Evolutionary conservation across 2,888 invertebrate species (phyloP).

Genomic region (Pollenia angustigena): DNA sequence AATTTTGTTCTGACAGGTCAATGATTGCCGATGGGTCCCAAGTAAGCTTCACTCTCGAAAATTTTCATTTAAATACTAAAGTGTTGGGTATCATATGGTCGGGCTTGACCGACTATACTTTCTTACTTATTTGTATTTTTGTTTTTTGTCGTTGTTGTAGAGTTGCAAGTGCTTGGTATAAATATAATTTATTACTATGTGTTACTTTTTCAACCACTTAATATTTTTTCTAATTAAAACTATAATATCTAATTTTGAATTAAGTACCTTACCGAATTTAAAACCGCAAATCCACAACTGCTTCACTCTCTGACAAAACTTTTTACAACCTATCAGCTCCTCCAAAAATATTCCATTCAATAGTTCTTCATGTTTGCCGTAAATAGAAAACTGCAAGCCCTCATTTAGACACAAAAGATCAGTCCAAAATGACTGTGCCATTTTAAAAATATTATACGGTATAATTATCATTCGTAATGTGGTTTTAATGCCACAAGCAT

Average conservation of each 20-base stretch:
- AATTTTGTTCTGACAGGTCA: too few species aligned
- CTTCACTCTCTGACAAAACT: constrained; percentile 17
- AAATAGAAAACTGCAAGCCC: constrained; percentile 29
- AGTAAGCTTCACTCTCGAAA: too few species aligned
- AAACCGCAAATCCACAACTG: constrained; percentile 56
- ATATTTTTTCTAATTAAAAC: too few species aligned
- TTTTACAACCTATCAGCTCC: constrained; percentile 27
- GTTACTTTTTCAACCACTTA: too few species aligned
- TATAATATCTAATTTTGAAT: neutral
- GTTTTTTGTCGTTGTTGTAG: too few species aligned
- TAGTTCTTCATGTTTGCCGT: constrained; percentile 62
- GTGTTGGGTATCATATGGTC: too few species aligned
- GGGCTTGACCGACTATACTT: too few species aligned
- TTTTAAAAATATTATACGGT: constrained; percentile 57
- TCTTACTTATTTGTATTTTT: too few species aligned
- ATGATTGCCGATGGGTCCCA: too few species aligned
- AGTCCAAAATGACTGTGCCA: constrained; percentile 62
- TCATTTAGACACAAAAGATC: constrained; percentile 50
- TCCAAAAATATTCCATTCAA: constrained; percentile 50
- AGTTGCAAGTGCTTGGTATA: too few species aligned
- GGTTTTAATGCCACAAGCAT: constrained; percentile 56
- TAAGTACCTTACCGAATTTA: constrained; percentile 56
- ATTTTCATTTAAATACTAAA: too few species aligned
- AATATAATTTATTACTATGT: too few species aligned
- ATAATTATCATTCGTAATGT: constrained; percentile 44